Evolutionary conservation across 2,113 vertebrate genomes (phyloP), one percentile per base, ranked within the genome.

Genomic region (Columba livia): DNA sequence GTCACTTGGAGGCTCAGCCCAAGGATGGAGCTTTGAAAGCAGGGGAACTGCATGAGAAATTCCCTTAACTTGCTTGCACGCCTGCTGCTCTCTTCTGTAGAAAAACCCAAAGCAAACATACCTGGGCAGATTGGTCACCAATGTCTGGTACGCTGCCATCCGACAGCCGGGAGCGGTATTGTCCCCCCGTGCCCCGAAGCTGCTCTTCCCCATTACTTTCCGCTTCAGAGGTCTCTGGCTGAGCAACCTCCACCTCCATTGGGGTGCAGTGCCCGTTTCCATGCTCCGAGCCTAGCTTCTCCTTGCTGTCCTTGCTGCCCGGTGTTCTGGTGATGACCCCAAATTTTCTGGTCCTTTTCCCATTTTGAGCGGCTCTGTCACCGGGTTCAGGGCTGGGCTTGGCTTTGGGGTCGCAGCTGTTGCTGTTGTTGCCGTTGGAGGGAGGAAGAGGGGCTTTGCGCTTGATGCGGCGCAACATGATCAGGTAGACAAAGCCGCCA

Each of bases 381-480:
- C 93, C 36, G 0, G 97, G 85, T 88, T 99, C 98, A 0, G 98
- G 93, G 60, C 94, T 89, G n/a, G 96, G 93, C 31, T 89, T 96
- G 74, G 93, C 86, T 77, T 96, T 98, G 66, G 96, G 97, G 84
- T 97, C 98, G 0, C 97, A 97, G 96, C 98, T 97, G 60, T 94
- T 97, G 89, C 97, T 96, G 54, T 91, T 89, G 93, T 97, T 97
- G 95, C 98, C 98, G 57, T 98, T 98, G 70, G 98, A 98, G 29
- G 99, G 98, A 97, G 98, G 98, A 85, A 97, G 98, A 57, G 99
- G 99, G 84, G 99, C 99, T 94, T 99, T 99, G 95, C 98, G 98
- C 97, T 99, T 99, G 92, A 99, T 99, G 93, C 99, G 98, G 83
- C 99, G 99, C 94, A 99, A 98, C 98, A 99, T 99, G 98, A 99